These are phyloP conservation scores for Tinea trinotella DNA, from an alignment of 2,888 invertebrate genomes.

Conservation along the genomic window DNA sequence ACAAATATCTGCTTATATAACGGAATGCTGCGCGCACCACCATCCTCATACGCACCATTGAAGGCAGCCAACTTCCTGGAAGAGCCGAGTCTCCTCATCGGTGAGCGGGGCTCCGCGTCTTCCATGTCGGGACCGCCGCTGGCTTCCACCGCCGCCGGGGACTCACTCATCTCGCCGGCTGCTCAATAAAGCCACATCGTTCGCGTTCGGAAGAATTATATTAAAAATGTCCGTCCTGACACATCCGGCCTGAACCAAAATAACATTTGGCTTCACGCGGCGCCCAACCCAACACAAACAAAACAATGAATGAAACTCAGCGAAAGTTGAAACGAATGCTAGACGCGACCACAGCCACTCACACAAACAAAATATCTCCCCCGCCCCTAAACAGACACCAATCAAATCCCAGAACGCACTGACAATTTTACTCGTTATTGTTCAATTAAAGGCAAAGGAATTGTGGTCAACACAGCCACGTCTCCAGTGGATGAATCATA, in stretches of 20 bases:
- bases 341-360: conserved; percentile 20
- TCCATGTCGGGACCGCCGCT: conserved; percentile 87
- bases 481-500: too few relatives aligned
- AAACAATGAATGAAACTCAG: conserved; percentile 21
- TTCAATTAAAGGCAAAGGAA: too few relatives aligned
- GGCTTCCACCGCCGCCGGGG: conserved; percentile 92
- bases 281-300: conserved; percentile 23
- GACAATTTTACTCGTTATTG: background rate
- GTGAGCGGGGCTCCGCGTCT: conserved; percentile 82
- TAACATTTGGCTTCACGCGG: conserved; percentile 23
- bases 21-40: too few relatives aligned
- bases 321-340: conserved; percentile 22
- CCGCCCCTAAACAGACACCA: background rate
- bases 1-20: too few relatives aligned
- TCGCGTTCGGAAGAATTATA: background rate
- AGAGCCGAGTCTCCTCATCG: conserved; percentile 85
- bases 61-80: conserved; percentile 85
- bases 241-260: conserved; percentile 20
- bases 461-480: too few relatives aligned
- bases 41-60: conserved; percentile 78
- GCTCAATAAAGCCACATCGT: conserved; percentile 1
- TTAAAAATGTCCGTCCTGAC: background rate
- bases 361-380: background rate
- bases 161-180: conserved; percentile 50
- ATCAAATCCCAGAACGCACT: background rate